Conservation (phyloP, 2,888 invertebrate species). For the Ptilodon capucinus region DNA sequence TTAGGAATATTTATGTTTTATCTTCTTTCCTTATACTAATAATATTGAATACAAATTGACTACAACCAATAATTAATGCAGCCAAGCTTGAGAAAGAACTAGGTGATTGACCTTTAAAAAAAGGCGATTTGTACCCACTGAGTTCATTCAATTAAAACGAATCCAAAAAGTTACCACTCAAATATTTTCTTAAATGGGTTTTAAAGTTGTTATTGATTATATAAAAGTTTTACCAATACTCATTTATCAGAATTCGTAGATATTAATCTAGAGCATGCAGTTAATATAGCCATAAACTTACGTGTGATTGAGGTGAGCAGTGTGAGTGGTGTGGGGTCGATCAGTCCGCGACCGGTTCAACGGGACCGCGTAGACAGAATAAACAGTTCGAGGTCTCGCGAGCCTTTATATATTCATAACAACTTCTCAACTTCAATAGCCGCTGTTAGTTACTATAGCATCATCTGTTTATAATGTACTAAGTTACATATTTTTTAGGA, state of each 20-base stretch:
- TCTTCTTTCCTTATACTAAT: too few species aligned
- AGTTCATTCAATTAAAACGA: too few species aligned
- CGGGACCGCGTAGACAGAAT: constrained; percentile 64
- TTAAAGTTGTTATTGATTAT: neutral
- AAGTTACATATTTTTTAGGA: neutral
- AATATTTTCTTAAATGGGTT: neutral
- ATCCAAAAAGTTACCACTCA: neutral
- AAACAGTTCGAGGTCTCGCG: constrained; percentile 67
- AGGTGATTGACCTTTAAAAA: too few species aligned
- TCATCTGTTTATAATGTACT: constrained; percentile 2
- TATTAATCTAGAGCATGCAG: constrained; percentile 5
- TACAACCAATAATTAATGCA: too few species aligned
- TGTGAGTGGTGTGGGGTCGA: constrained; percentile 38
- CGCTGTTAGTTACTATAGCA: constrained; percentile 15
- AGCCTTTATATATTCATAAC: constrained; percentile 67
- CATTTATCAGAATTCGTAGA: neutral
- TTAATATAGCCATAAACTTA: constrained; percentile 45
- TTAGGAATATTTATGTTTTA: too few species aligned
- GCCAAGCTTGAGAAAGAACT: too few species aligned
- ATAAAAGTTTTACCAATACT: neutral
- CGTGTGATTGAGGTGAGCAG: constrained; percentile 37
- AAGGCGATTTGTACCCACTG: too few species aligned
- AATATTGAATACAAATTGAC: too few species aligned
- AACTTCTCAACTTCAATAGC: constrained; percentile 41
- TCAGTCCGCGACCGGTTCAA: constrained; percentile 62